phyloP scores from a whole-genome alignment of 2,888 invertebrate genomes.

The Endotricha flammealis region DNA sequence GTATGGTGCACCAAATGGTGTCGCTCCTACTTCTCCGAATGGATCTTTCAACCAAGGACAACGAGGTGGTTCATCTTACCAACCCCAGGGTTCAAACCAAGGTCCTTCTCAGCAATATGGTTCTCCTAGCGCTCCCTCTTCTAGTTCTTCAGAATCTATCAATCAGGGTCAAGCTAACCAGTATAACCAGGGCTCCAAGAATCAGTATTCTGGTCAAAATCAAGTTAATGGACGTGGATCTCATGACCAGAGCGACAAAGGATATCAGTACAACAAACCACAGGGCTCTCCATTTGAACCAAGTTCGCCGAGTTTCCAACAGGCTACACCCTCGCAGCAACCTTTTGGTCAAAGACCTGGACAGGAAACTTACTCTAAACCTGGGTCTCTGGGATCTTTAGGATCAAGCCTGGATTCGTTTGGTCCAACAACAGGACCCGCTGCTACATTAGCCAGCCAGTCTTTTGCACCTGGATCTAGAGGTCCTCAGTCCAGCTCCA shows the following conservation, averaged over 20 bases:
- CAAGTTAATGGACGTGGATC: conserved; percentile 11
- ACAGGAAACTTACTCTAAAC: conserved; percentile 9
- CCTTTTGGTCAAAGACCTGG: not conserved
- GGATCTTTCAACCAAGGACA: too few species aligned
- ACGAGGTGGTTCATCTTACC: conserved; percentile 9
- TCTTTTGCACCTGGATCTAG: conserved; percentile 9
- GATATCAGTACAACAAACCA: conserved; percentile 28
- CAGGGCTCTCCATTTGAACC: conserved; percentile 13
- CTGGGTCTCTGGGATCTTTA: conserved; percentile 19
- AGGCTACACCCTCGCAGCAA: not conserved
- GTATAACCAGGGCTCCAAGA: conserved; percentile 10
- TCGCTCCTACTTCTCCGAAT: too few species aligned
- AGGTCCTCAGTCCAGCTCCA: conserved; percentile 2
- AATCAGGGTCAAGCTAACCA: conserved; percentile 8
- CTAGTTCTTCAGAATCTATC: not conserved
- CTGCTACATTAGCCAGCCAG: conserved; percentile 13
- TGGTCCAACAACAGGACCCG: conserved; percentile 15
- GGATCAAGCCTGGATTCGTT: conserved; percentile 14
- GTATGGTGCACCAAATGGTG: conserved; percentile 17
- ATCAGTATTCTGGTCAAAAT: conserved; percentile 11
- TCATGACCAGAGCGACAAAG: conserved; percentile 21
- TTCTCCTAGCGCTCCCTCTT: conserved; percentile 10
- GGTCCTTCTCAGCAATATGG: conserved; percentile 18
- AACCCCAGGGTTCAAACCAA: conserved; percentile 16
- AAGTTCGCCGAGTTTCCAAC: conserved; percentile 7